Conservation (phyloP, 2,113 vertebrate genomes). For the Aspidoscelis tigris region DNA sequence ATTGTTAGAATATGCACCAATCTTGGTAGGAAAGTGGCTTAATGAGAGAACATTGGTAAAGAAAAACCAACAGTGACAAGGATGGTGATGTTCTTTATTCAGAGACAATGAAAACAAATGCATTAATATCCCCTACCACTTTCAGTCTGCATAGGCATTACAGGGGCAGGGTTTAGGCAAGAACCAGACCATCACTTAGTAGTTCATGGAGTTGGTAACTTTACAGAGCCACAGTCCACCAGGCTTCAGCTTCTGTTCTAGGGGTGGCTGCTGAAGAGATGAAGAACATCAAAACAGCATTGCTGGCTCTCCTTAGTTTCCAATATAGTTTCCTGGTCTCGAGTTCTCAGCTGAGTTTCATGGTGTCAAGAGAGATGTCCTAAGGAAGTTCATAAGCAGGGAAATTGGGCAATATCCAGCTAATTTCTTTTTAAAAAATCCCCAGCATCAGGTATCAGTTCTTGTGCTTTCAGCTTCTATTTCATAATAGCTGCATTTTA, state of each 20-base stretch:
- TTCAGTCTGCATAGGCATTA: not conserved
- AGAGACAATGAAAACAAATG: conserved; percentile 12
- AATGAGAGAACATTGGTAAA: not conserved
- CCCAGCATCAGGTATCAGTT: not conserved
- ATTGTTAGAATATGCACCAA: not conserved
- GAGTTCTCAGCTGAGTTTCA: not conserved
- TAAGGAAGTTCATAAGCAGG: not conserved
- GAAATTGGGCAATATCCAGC: not conserved
- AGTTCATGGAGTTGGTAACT: not conserved
- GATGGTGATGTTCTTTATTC: conserved; percentile 13
- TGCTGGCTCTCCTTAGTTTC: not conserved
- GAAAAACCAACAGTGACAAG: not conserved
- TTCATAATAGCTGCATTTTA: not conserved
- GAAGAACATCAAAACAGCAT: not conserved
- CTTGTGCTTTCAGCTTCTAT: conserved; percentile 19
- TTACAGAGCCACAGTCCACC: not conserved
- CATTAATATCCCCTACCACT: not conserved
- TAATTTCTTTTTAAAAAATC: not conserved
- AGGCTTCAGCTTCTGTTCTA: not conserved
- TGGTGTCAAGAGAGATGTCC: not conserved
- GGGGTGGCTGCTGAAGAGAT: not conserved
- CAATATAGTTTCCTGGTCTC: no score
- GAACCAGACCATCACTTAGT: not conserved
- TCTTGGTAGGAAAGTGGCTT: not conserved
- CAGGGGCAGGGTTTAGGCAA: not conserved